phyloP scores from a whole-genome alignment of 2,797 vertebrate species.

The Gallirallus australis region DNA sequence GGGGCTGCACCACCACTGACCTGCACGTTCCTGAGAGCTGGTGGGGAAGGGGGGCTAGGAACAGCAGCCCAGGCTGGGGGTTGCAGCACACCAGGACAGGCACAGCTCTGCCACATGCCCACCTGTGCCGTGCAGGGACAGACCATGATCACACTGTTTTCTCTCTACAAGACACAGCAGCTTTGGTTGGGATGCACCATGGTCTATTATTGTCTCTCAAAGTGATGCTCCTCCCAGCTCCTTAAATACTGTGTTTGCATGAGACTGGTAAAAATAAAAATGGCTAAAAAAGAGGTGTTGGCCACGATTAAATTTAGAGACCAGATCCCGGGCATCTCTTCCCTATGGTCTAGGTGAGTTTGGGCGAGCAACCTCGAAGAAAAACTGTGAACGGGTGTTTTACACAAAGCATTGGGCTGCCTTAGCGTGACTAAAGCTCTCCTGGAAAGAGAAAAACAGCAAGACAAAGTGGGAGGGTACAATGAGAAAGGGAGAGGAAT shows the following conservation, averaged over 20 bases:
- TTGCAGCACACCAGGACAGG: too few relatives aligned
- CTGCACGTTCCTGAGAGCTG: not conserved
- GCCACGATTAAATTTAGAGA: not conserved
- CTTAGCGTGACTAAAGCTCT: not conserved
- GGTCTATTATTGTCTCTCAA: not conserved
- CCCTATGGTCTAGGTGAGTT: not conserved
- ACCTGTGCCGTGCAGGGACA: not conserved
- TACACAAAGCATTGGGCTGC: not conserved
- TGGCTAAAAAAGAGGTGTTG: not conserved
- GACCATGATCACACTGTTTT: rapidly evolving
- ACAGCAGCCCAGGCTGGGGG: not conserved
- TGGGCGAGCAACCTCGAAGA: not conserved
- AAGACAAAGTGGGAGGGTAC: conserved; percentile 18
- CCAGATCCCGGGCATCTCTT: not conserved
- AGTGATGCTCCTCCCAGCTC: not conserved
- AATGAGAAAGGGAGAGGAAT: not conserved
- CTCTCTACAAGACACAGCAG: not conserved
- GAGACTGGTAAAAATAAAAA: not conserved
- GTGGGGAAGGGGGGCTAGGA: not conserved
- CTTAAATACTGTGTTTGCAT: not conserved
- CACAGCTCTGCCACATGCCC: not conserved
- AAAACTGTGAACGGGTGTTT: not conserved
- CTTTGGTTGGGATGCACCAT: not conserved
- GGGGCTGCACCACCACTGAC: not conserved
- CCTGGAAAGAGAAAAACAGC: not conserved